Conservation (phyloP, 2,888 invertebrate species). For the Nomada ferruginata region DNA sequence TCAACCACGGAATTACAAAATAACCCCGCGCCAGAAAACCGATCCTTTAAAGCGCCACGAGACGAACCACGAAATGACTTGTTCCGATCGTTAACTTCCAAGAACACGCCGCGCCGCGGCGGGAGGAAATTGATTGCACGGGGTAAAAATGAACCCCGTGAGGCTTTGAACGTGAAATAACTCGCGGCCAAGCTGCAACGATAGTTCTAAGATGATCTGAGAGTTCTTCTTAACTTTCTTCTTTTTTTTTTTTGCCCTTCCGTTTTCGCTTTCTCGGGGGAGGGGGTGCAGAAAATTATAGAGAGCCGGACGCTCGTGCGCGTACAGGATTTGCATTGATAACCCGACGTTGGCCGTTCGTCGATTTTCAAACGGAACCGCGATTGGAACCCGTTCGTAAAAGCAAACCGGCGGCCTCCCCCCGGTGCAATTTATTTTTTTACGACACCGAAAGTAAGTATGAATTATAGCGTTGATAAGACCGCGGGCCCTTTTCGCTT, state of each 20-base stretch:
- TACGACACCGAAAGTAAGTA: conserved; percentile 50
- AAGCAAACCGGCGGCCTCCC: background rate
- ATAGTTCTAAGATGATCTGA: background rate
- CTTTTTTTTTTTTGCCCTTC: too few relatives aligned
- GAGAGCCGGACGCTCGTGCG: background rate
- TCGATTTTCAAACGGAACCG: conserved; percentile 9
- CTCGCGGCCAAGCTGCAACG: background rate
- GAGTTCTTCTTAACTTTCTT: background rate
- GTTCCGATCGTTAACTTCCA: conserved; percentile 3
- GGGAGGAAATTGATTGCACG: conserved; percentile 17
- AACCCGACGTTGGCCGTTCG: background rate
- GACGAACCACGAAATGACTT: conserved; percentile 32
- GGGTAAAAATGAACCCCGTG: background rate
- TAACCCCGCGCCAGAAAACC: background rate
- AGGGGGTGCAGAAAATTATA: background rate
- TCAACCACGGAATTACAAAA: conserved; percentile 3
- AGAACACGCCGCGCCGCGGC: background rate
- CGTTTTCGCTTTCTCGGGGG: background rate
- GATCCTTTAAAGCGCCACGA: conserved; percentile 1
- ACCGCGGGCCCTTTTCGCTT: conserved; percentile 34
- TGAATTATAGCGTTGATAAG: conserved; percentile 46
- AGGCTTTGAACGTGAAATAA: background rate
- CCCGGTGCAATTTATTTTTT: conserved; percentile 48
- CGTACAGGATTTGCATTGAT: background rate
- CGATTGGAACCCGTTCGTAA: conserved; percentile 17